Evolutionary conservation across 2,113 vertebrate genomes (phyloP), one percentile per base, ranked within the genome.

Genomic region (Trematomus loennbergii): DNA sequence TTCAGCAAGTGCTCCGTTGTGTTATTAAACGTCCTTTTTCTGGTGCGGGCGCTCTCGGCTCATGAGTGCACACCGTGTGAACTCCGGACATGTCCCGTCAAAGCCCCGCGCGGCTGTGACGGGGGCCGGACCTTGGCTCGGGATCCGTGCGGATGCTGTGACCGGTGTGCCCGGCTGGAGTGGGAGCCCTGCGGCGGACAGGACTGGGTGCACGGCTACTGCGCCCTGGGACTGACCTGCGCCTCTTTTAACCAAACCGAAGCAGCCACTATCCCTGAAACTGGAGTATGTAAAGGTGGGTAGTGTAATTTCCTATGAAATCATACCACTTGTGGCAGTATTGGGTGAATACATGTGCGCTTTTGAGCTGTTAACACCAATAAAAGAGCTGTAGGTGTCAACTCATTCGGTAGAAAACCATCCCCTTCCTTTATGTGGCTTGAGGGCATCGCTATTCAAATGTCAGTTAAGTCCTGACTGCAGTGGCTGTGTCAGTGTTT

Each of bases 91-190:
- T 96, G 95, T 79, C 84, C 91, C 17, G 25, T 55, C 45, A 80
- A 84, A 60, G 33, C 85, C n/a, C 63, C 87, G 52, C 91, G 74
- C 60, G 84, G 71, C 83, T 96, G 95, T 63, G 93, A 91, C 43
- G 86, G 86, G 11, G 93, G 91, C 49, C 94, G 94, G 86, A 91
- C 67, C 48, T 8, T 85, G 84, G 91, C 90, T 50, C 82, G 79
- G 62, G 94, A 95, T 74, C 95, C 95, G 3, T 96, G 95, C 90
- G 94, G 95, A 69, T 96, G 95, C 90, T 96, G 95, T 46, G 93
- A 93, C 49, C 93, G 88, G 75, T 96, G 95, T 57, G 33, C 93
- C 53, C 92, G 94, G 64, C 87, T 95, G 78, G 92, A 95, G 84
- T 92, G 93, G 92, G 95, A 96, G 83, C 81, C 89, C 22, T 96